phyloP scores from a whole-genome alignment of 2,888 invertebrate species.

The Lycaena phlaeas region DNA sequence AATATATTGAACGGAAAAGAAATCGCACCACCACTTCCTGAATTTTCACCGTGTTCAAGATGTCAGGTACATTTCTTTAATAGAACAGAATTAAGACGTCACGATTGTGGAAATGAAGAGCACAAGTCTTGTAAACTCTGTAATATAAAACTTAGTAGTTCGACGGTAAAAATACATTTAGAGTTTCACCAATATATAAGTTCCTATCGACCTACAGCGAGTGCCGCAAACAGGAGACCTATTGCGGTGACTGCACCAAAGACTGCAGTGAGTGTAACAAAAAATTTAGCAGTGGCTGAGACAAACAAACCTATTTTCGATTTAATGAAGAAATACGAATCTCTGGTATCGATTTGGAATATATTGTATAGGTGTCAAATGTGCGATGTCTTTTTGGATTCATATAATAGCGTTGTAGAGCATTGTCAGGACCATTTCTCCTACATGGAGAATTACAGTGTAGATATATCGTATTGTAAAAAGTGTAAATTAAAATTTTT shows the following conservation, averaged over 20 bases:
- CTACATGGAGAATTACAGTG: constrained; percentile 20
- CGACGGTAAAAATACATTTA: constrained; percentile 28
- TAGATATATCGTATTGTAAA: constrained; percentile 25
- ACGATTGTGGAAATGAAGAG: constrained; percentile 12
- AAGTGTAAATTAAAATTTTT: constrained; percentile 36
- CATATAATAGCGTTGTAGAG: constrained; percentile 37
- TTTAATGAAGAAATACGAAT: constrained; percentile 34
- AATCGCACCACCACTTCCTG: constrained; percentile 24
- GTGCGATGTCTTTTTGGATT: constrained; percentile 32
- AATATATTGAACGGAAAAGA: constrained; percentile 18
- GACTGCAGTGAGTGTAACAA: not conserved
- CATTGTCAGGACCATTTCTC: constrained; percentile 32
- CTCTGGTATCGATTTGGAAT: constrained; percentile 35
- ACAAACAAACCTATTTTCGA: constrained; percentile 22
- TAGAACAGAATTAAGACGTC: constrained; percentile 9
- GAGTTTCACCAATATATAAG: constrained; percentile 26
- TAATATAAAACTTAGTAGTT: constrained; percentile 19
- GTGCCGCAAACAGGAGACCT: not conserved
- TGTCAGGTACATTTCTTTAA: constrained; percentile 29
- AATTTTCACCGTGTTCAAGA: constrained; percentile 23
- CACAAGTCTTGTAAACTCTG: constrained; percentile 16
- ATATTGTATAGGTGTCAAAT: constrained; percentile 32
- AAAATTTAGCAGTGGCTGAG: not conserved
- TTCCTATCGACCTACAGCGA: not conserved
- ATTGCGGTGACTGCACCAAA: not conserved